Base-by-base conservation (phyloP, 2,113 vertebrate genomes). In the Glareola pratincola region DNA sequence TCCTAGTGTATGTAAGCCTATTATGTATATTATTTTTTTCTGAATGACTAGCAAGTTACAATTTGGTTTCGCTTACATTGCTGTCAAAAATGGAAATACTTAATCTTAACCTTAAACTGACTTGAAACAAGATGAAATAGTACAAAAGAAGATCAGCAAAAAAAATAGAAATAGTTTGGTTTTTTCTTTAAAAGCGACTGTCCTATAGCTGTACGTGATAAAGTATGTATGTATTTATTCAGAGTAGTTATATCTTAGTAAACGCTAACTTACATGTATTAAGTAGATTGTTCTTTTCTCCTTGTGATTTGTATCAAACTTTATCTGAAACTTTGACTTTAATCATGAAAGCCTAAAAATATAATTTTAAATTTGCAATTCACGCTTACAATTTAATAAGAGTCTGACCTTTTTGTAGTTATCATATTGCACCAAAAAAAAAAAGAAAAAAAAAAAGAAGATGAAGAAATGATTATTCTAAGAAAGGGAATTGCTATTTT, bases 21-120 rank as follows among this genome's bases (percentile, higher is more conserved):
- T 71, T 82, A 48, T 32, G 5, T 48, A 34, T 54, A 39, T 79
- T 4, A 6, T 18, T 59, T 60, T 39, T 26, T 23, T 68, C 47
- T 23, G 63, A 75, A 36, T 16, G n/a, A 53, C 41, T 37, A 80
- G 32, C 39, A 56, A 92, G 56, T n/a, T 71, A 24, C 66, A 78
- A 41, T 95, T 94, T 79, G 56, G 30, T 93, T 96, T 85, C 3
- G 6, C 66, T 88, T 78, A 43, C 12, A 1, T 22, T 39, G 45
- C 53, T 90, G 50, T 94, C 85, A 80, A 73, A 93, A 79, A 68
- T 9, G 21, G 78, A 62, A 88, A 92, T 50, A 48, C 9, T 59
- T 64, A 69, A 93, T 92, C 77, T 79, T 85, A 56, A 62, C 85
- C 32, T 94, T 77, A 93, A 73, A 43, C 20, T 32, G 53, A 54